These are phyloP conservation scores for Salvelinus namaycush DNA, from an alignment of 2,113 vertebrate species.

Conservation along the genomic window DNA sequence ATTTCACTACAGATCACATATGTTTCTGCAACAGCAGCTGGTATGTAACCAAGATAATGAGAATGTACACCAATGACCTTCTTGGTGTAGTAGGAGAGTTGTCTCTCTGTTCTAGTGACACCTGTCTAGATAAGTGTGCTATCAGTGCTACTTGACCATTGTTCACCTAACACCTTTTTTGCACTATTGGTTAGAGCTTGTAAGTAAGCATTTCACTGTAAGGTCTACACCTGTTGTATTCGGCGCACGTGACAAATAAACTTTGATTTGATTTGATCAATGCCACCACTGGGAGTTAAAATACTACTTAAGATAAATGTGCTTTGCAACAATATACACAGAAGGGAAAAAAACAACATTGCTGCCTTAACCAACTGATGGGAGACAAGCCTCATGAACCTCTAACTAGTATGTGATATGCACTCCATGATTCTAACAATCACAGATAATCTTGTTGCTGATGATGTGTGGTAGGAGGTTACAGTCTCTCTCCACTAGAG, in stretches of 20 bases:
- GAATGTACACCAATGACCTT: not conserved
- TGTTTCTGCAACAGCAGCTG: not conserved
- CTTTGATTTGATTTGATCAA: not conserved
- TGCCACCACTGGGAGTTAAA: not conserved
- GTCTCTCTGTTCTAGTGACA: not conserved
- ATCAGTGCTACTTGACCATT: not conserved
- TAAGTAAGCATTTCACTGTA: no score
- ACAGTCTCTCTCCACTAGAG: slow-evolving; percentile 44
- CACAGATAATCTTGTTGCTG: not conserved
- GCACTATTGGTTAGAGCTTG: no score
- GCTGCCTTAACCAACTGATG: not conserved
- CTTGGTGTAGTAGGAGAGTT: not conserved
- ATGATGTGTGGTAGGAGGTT: not conserved
- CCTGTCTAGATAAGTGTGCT: not conserved
- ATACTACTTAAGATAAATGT: no score
- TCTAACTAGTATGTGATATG: not conserved
- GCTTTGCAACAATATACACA: no score
- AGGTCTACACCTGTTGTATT: no score
- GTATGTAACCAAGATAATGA: not conserved
- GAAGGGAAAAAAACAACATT: no score
- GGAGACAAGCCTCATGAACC: not conserved
- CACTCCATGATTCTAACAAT: not conserved
- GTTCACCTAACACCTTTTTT: no score
- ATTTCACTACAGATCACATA: not conserved
- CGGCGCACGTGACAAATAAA: no score